These are phyloP conservation scores for Ctenosaura bakeri DNA, from an alignment of 2,797 vertebrate genomes.

Conservation along the genomic window DNA sequence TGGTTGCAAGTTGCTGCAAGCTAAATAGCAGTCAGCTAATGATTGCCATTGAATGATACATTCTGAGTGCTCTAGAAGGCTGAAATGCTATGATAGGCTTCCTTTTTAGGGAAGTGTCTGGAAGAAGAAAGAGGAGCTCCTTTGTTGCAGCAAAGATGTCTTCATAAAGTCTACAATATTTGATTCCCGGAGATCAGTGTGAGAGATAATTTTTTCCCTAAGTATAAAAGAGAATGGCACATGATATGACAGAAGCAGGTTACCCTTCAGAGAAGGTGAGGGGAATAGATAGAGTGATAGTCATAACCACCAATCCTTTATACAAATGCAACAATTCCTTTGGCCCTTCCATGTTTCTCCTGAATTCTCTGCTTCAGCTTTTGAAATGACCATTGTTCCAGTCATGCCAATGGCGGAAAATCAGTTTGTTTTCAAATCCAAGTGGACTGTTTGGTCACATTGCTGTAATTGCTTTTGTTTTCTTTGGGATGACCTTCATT, in stretches of 20 bases:
- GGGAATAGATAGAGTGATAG: neutral
- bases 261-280: neutral
- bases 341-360: too few relatives aligned
- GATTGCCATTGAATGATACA: slow-evolving; percentile 68
- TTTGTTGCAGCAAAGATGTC: slow-evolving; percentile 39
- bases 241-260: too few relatives aligned
- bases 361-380: too few relatives aligned
- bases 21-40: slow-evolving; percentile 75
- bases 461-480: neutral
- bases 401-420: neutral
- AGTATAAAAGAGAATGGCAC: neutral
- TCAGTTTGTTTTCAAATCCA: neutral
- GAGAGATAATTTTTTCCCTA: neutral
- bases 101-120: slow-evolving; percentile 48
- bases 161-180: neutral
- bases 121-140: slow-evolving; percentile 21
- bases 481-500: neutral
- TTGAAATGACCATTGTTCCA: too few relatives aligned
- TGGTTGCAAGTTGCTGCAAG: slow-evolving; percentile 73
- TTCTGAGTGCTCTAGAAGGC: slow-evolving; percentile 54
- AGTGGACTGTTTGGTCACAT: neutral
- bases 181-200: slow-evolving; percentile 6
- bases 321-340: neutral
- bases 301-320: neutral
- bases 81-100: neutral